Evolutionary conservation across 2,888 invertebrate species (phyloP), one percentile per base, ranked within the genome.

Genomic region (Leptinotarsa juncta): DNA sequence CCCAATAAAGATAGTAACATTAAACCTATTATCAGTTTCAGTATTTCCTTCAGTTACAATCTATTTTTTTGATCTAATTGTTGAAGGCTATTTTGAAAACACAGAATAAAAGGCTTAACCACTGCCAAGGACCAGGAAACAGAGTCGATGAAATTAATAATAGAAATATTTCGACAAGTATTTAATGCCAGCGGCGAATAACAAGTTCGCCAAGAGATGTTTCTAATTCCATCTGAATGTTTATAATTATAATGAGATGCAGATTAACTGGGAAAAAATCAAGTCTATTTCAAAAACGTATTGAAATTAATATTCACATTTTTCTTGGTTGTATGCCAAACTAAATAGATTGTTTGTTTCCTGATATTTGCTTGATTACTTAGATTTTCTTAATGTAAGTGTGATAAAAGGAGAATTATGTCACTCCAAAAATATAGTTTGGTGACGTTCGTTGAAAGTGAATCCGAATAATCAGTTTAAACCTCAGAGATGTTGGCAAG

Each of bases 211-310:
- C 62, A 62, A 62, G n/a, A 42, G 10, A n/a, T 62, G 32, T 32
- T 16, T 16, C 62, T 32, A 62, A 32, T 32, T n/a, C n/a, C 16
- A 32, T 66, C 51, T 65, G 32, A 14, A 32, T 15, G 65, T 71
- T 70, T 23, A 73, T 69, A 67, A 55, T 67, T 71, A 16, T 42
- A 66, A 71, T 71, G 32, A 60, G 55, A 55, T 66, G 65, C 32
- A 20, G 42, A 71, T 66, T 65, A 42, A 49, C 55, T 48, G 55
- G 42, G 42, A 23, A 71, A 71, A 55, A 65, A 62, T 71, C 15
- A 65, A 42, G 49, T 48, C 16, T 23, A 55, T 51, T 42, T 23
- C 32, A 48, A 42, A 42, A n/a, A 16, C n/a, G 49, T 60, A 23
- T 55, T 18, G 2, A 69, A 26, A 26, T 16, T 26, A 16, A 48